Percentiles rank a stretch among this genome's conserved stretches.
phyloP scores from a whole-genome alignment of 1,140 invertebrate species.

The Sinella curviseta region DNA sequence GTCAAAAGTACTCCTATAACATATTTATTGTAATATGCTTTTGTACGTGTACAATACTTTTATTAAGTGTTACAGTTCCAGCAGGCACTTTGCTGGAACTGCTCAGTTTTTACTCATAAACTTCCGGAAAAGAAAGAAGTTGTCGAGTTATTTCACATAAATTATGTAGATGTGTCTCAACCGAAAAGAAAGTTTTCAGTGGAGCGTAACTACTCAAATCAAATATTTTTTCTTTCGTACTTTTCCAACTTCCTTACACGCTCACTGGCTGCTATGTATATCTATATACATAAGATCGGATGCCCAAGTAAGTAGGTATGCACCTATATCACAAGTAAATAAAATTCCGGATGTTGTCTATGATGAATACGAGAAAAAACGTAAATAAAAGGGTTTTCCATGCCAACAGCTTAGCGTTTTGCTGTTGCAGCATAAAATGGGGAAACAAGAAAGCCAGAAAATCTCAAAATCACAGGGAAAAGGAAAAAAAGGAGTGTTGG shows the following conservation, averaged over 20 bases:
- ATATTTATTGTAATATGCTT: neutral
- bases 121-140: slow-evolving; percentile 4
- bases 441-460: neutral
- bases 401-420: neutral
- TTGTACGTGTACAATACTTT: neutral
- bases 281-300: too few species aligned
- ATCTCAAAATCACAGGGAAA: neutral
- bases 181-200: slow-evolving; percentile 7
- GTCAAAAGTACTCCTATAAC: neutral
- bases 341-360: neutral
- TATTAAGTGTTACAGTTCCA: neutral
- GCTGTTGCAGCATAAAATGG: neutral
- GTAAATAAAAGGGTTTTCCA: neutral
- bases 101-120: slow-evolving; percentile 13
- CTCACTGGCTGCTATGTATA: too few species aligned
- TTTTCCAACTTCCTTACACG: too few species aligned
- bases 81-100: neutral
- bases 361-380: neutral
- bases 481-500: neutral
- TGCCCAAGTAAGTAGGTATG: too few species aligned
- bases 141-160: slow-evolving; percentile 22
- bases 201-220: neutral
- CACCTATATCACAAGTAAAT: neutral
- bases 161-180: slow-evolving; percentile 15
- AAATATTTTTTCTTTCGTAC: too few species aligned